Conservation (phyloP, 2,113 vertebrate genomes). For the Oenanthe oenanthe region DNA sequence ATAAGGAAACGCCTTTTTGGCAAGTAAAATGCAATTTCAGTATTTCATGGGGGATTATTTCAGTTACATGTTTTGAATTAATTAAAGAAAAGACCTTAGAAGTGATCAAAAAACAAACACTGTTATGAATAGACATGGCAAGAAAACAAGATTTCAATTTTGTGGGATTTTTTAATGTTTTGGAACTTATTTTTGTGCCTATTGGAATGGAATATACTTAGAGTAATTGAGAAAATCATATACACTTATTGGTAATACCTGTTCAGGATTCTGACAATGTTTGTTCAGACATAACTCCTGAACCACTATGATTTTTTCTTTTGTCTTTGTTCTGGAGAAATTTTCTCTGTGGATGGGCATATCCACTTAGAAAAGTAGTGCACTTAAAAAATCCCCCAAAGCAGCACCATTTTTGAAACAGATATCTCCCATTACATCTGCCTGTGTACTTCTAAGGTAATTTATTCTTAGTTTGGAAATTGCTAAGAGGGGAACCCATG, state of each 20-base stretch:
- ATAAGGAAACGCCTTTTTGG: constrained; percentile 61
- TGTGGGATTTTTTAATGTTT: background rate
- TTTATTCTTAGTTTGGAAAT: background rate
- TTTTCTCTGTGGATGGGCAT: background rate
- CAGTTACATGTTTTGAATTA: constrained; percentile 60
- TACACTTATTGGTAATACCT: background rate
- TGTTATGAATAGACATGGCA: background rate
- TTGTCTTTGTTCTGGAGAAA: background rate
- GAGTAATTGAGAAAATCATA: background rate
- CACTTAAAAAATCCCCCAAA: background rate
- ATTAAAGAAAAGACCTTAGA: background rate
- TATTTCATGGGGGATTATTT: constrained; percentile 71
- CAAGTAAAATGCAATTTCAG: constrained; percentile 48
- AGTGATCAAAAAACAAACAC: background rate
- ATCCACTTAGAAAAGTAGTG: background rate
- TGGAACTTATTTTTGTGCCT: background rate
- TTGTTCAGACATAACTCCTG: background rate
- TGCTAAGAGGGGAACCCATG: background rate
- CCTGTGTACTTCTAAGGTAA: background rate
- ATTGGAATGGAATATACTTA: background rate
- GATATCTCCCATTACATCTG: background rate
- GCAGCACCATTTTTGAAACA: background rate
- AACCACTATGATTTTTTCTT: background rate
- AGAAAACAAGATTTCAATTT: background rate
- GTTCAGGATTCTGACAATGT: background rate